Conservation (phyloP, 1,140 invertebrate genomes). For the Stratiolaelaps scimitus region DNA sequence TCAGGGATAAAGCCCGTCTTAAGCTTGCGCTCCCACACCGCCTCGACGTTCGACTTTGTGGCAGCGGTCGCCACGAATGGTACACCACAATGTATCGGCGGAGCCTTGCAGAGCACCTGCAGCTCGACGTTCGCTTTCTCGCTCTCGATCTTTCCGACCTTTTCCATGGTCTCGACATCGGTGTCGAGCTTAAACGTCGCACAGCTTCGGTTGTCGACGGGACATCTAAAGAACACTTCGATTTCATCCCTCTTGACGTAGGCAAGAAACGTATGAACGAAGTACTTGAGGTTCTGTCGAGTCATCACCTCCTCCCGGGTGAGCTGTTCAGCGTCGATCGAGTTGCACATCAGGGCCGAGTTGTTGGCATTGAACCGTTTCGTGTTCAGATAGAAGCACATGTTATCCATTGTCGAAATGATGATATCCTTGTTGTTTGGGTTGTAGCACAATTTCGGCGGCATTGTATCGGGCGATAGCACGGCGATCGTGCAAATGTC, state of each 20-base stretch:
- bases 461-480: constrained; percentile 21
- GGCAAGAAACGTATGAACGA: constrained; percentile 18
- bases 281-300: constrained; percentile 5
- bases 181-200: constrained; percentile 23
- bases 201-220: constrained; percentile 17
- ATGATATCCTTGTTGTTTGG: constrained; percentile 25
- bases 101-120: constrained; percentile 15
- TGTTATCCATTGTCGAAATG: constrained; percentile 24
- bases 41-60: background rate
- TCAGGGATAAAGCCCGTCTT: constrained; percentile 12
- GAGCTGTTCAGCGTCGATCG: constrained; percentile 16
- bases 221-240: constrained; percentile 25
- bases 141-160: constrained; percentile 1
- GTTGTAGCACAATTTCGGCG: constrained; percentile 26
- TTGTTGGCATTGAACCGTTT: constrained; percentile 25
- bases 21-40: background rate
- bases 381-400: constrained; percentile 26
- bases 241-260: constrained; percentile 22
- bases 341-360: constrained; percentile 16
- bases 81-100: constrained; percentile 16
- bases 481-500: constrained; percentile 24
- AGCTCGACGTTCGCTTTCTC: constrained; percentile 20
- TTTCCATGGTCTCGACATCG: constrained; percentile 20
- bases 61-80: constrained; percentile 19
- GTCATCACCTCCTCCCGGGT: background rate